Evolutionary conservation across 2,888 invertebrate genomes (phyloP).

Genomic region (Tethea ocularis): DNA sequence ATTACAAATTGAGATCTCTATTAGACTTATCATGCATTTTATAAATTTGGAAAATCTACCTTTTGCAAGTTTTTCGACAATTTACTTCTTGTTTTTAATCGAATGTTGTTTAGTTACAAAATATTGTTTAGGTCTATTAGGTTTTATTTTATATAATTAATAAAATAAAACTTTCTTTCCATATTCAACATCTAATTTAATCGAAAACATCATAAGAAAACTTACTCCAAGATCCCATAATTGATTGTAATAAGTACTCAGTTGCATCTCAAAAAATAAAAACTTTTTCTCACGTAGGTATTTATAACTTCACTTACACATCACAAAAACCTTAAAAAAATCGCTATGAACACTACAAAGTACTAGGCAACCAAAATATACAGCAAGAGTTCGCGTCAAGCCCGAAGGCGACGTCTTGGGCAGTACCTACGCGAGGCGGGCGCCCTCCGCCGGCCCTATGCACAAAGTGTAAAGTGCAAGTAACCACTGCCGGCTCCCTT

Average conservation of each 20-base stretch:
- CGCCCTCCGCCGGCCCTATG: constrained; percentile 63
- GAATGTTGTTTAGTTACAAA: too few species aligned
- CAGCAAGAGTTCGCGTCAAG: constrained; percentile 29
- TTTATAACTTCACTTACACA: neutral
- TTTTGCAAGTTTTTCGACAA: too few species aligned
- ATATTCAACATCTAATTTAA: too few species aligned
- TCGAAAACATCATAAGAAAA: constrained; percentile 11
- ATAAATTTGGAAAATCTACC: too few species aligned
- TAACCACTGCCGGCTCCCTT: constrained; percentile 37
- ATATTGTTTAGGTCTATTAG: too few species aligned
- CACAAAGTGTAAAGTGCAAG: constrained; percentile 75
- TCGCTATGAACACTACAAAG: constrained; percentile 21
- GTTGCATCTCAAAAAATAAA: constrained; percentile 31
- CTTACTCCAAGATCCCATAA: constrained; percentile 62
- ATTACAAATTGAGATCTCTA: neutral
- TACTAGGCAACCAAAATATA: constrained; percentile 44
- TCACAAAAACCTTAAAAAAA: constrained; percentile 10
- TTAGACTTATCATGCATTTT: neutral
- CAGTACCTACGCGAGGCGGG: constrained; percentile 53
- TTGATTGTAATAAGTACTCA: constrained; percentile 54
- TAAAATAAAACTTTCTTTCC: too few species aligned
- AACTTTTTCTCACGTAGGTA: neutral
- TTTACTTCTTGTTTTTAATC: too few species aligned
- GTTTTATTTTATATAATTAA: too few species aligned
- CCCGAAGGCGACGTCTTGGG: constrained; percentile 10